Percentiles rank a stretch among this genome's conserved stretches.
Conservation (phyloP, 2,797 vertebrate species). For the Acestrorhynchus altus region DNA sequence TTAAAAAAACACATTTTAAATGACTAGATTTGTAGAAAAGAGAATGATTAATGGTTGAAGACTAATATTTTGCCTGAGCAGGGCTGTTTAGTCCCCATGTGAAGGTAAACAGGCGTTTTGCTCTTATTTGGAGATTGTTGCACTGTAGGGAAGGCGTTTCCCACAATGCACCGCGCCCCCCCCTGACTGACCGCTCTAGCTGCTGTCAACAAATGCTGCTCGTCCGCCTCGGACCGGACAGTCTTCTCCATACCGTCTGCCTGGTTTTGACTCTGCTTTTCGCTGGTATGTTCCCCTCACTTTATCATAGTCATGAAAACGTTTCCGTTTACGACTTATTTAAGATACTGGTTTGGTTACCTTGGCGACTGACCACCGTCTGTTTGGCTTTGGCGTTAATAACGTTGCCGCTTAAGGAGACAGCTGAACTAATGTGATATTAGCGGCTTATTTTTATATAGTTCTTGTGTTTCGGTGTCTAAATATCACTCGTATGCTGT, state of each 20-base stretch:
- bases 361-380: too few species aligned
- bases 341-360: conserved; percentile 1
- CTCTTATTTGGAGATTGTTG: conserved; percentile 85
- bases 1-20: too few species aligned
- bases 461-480: background rate
- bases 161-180: conserved; percentile 77
- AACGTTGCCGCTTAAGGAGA: background rate
- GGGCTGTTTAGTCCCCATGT: background rate
- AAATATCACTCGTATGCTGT: background rate
- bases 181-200: conserved; percentile 18
- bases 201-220: conserved; percentile 30
- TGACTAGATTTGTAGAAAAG: too few species aligned
- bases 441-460: background rate
- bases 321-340: background rate
- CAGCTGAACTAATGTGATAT: background rate
- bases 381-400: background rate
- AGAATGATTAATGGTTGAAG: too few species aligned
- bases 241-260: background rate
- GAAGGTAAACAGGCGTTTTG: conserved; percentile 60
- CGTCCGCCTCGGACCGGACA: background rate
- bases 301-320: background rate
- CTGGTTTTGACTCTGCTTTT: conserved; percentile 30
- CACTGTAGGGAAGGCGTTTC: conserved; percentile 81
- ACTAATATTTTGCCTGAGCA: background rate
- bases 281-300: conserved; percentile 62